These are phyloP conservation scores for Melinaea menophilus DNA, from an alignment of 2,888 invertebrate genomes.

Conservation along the genomic window DNA sequence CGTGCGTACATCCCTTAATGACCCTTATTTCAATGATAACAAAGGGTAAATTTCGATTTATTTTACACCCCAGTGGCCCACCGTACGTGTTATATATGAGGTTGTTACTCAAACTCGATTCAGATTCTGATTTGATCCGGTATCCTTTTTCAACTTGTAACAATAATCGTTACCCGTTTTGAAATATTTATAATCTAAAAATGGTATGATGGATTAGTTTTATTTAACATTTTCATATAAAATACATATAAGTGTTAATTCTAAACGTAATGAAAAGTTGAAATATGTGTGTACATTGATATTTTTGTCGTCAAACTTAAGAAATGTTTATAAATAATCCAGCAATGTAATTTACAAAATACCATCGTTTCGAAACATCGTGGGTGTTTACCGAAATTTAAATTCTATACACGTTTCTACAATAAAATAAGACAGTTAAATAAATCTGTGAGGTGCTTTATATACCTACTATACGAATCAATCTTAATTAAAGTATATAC, in stretches of 20 bases:
- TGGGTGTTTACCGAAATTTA: slow-evolving; percentile 34
- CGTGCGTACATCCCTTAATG: slow-evolving; percentile 30
- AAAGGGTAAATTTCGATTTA: slow-evolving; percentile 23
- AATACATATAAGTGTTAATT: neutral
- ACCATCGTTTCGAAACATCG: slow-evolving; percentile 22
- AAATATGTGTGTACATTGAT: neutral
- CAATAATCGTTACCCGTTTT: slow-evolving; percentile 27
- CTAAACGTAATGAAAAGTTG: slow-evolving; percentile 3
- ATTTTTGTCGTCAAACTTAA: slow-evolving; percentile 1
- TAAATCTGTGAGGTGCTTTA: slow-evolving; percentile 25
- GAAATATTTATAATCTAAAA: slow-evolving; percentile 24
- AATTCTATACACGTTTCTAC: slow-evolving; percentile 33
- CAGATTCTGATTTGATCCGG: slow-evolving; percentile 66
- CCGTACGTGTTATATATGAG: slow-evolving; percentile 39
- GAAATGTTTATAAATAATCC: no score
- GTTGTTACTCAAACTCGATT: slow-evolving; percentile 72
- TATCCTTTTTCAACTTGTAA: slow-evolving; percentile 39
- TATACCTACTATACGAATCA: slow-evolving; percentile 21
- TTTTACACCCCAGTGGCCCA: slow-evolving; percentile 12
- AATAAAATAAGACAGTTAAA: slow-evolving; percentile 35
- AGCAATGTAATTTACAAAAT: slow-evolving; percentile 7
- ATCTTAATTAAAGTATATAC: slow-evolving; percentile 21
- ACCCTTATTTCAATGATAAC: slow-evolving; percentile 28
- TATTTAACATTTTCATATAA: slow-evolving; percentile 7
- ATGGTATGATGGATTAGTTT: slow-evolving; percentile 15